Conservation (phyloP, 2,888 invertebrate genomes). For the Sepiola atlantica region DNA sequence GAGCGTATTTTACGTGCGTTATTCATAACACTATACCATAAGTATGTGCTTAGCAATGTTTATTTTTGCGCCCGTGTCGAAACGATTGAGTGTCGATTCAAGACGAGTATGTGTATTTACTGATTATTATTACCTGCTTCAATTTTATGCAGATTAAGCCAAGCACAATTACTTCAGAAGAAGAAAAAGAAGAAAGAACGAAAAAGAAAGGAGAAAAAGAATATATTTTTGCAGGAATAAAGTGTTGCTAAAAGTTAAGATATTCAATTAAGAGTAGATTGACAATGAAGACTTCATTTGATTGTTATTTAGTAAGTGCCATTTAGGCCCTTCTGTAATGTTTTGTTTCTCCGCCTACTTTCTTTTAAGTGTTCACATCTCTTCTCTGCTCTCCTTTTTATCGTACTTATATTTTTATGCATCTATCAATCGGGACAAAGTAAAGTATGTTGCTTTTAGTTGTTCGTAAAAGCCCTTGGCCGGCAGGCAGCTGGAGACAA, state of each 20-base stretch:
- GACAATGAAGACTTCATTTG: neutral
- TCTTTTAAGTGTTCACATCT: conserved; percentile 6
- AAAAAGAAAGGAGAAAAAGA: no score
- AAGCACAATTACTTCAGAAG: neutral
- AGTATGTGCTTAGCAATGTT: neutral
- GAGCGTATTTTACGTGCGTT: neutral
- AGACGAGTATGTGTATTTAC: neutral
- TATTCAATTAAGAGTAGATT: neutral
- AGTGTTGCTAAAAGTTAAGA: neutral
- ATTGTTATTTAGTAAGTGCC: neutral
- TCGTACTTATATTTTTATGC: neutral
- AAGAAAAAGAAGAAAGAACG: no score
- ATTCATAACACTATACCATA: neutral
- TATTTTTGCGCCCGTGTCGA: neutral
- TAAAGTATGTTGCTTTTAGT: conserved; percentile 14
- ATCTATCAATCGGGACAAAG: neutral
- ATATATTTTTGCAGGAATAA: neutral
- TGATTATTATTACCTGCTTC: neutral
- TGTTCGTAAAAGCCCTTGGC: conserved; percentile 20
- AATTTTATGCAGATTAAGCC: neutral
- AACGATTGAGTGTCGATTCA: neutral
- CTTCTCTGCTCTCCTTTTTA: neutral
- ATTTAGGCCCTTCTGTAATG: neutral
- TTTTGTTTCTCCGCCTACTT: neutral
- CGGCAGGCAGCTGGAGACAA: neutral